Conservation (phyloP, 2,888 invertebrate species). For the Onchidella celtica region DNA sequence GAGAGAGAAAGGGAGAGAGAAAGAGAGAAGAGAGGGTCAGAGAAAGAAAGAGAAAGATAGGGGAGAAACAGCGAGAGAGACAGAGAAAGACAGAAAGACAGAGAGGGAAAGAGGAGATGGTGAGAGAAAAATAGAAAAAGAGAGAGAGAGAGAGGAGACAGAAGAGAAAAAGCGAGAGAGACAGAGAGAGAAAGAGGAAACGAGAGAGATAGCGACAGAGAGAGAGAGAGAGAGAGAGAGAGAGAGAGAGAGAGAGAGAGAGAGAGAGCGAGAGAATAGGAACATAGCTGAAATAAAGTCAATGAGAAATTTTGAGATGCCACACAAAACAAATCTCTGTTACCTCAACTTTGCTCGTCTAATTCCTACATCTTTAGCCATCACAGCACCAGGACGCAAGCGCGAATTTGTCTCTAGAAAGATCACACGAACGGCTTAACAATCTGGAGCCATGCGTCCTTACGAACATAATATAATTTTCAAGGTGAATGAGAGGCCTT, state of each 20-base stretch:
- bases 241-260: neutral
- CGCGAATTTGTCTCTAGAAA: too few relatives aligned
- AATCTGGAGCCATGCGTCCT: too few relatives aligned
- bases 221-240: constrained; percentile 12
- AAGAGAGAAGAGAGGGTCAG: constrained; percentile 17
- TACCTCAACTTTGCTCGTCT: too few relatives aligned
- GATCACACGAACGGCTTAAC: too few relatives aligned
- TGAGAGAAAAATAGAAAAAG: neutral
- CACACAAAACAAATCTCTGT: too few relatives aligned
- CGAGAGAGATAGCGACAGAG: constrained; percentile 13
- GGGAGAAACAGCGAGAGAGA: neutral
- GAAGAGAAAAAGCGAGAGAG: too few relatives aligned
- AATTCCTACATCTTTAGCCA: too few relatives aligned
- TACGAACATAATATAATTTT: too few relatives aligned
- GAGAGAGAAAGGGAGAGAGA: constrained; percentile 23
- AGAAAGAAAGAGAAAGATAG: too few relatives aligned
- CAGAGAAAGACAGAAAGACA: neutral
- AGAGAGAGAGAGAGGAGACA: neutral
- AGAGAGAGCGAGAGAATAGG: constrained; percentile 8
- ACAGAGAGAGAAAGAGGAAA: neutral
- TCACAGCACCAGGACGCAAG: too few relatives aligned
- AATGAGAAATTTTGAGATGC: too few relatives aligned
- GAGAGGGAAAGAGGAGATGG: neutral
- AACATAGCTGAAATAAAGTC: neutral
- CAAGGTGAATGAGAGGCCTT: too few relatives aligned